Evolutionary conservation across 2,113 vertebrate species (phyloP).

Genomic region (Cyphomyrus plagiostoma): DNA sequence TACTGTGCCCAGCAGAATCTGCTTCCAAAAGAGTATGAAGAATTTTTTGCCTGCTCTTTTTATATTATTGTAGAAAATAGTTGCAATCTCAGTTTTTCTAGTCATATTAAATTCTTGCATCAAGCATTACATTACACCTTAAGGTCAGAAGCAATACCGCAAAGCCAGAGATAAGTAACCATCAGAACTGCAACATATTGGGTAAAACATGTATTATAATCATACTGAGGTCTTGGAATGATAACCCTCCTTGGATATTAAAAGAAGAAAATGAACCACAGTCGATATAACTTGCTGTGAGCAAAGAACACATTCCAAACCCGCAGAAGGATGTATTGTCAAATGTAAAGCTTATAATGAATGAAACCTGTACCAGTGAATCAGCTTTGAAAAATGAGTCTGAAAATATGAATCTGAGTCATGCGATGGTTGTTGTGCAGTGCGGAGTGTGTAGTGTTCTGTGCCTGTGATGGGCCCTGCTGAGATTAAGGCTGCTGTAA

Average conservation of each 20-base stretch:
- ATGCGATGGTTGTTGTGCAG: not conserved
- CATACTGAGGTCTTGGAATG: not conserved
- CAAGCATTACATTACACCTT: slow-evolving; percentile 23
- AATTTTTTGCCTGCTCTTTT: not conserved
- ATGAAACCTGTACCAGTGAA: not conserved
- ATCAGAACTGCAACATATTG: not conserved
- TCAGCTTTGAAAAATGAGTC: not conserved
- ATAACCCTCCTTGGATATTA: not conserved
- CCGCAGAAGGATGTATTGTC: no score
- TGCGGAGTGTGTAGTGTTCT: slow-evolving; percentile 21
- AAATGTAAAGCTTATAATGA: not conserved
- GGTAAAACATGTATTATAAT: not conserved
- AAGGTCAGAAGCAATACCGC: slow-evolving; percentile 41
- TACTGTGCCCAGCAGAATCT: not conserved
- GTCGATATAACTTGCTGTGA: not conserved
- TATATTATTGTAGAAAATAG: not conserved
- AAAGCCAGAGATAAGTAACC: slow-evolving; percentile 15
- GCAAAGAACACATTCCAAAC: not conserved
- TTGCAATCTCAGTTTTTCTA: not conserved
- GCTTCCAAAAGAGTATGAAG: not conserved
- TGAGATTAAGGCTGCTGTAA: slow-evolving; percentile 50
- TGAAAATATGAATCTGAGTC: not conserved
- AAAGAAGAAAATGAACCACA: not conserved
- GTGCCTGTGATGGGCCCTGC: slow-evolving; percentile 29
- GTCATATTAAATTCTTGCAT: not conserved